These are phyloP conservation scores for Florisuga fusca DNA, from an alignment of 2,797 vertebrate genomes.

Conservation along the genomic window DNA sequence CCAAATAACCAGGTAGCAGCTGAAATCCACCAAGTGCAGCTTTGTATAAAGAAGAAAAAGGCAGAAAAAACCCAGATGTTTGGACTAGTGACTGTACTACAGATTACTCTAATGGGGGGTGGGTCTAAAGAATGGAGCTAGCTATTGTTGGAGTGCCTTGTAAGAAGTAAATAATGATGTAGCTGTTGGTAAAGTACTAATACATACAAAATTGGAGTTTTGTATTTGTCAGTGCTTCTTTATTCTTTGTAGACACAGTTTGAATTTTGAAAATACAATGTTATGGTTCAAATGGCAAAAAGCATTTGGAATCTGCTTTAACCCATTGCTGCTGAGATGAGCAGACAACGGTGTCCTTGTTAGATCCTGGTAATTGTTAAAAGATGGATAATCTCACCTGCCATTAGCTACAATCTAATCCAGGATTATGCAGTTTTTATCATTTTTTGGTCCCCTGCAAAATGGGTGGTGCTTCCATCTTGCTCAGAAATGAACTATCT, in stretches of 20 bases:
- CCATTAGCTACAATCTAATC: background rate
- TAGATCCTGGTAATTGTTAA: background rate
- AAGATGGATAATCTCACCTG: background rate
- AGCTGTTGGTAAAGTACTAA: background rate
- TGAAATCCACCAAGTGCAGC: conserved; percentile 38
- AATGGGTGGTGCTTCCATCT: background rate
- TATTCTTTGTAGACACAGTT: background rate
- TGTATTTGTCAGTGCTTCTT: background rate
- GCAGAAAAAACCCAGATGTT: conserved; percentile 25
- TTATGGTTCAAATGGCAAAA: background rate
- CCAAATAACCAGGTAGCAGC: conserved; percentile 52
- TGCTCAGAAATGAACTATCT: background rate
- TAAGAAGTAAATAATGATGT: background rate
- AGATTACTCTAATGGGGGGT: background rate
- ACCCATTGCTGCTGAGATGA: background rate
- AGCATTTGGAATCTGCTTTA: background rate
- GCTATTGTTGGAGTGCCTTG: background rate
- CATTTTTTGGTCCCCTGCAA: background rate
- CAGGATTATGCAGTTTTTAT: background rate
- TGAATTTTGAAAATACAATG: background rate
- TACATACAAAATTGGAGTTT: background rate
- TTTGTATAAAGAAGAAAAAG: background rate
- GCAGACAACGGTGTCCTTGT: background rate
- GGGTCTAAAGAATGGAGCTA: background rate
- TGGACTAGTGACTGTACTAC: background rate